Base-by-base conservation (phyloP, 2,797 vertebrate species). In the Anguilla obscura region DNA sequence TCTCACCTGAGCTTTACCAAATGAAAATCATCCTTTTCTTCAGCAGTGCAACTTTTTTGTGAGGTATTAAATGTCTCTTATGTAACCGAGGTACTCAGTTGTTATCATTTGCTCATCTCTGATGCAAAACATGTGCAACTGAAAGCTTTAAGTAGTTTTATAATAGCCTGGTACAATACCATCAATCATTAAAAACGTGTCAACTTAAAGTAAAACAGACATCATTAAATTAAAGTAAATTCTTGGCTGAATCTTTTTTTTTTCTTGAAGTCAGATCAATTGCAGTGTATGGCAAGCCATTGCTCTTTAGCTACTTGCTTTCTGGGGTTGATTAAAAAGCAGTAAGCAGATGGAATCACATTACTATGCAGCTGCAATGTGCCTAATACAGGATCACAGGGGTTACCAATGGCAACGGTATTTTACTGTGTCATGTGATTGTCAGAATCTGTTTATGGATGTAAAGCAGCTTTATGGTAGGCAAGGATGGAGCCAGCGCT, bases 401-500 rank as follows among this genome's bases (percentile, higher is more conserved):
- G 58, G 90, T 92, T 91, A 89, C 91, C 89, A 76, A 85, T 71
- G 90, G 90, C 88, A 90, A 92, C 88, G 9, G 90, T 36, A 83
- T 91, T 92, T 91, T 91, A 91, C 87, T 74, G 89, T 88, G 88
- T 93, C 90, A 91, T 92, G 91, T 91, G 91, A 93, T 92, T 90
- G 8, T 8, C 90, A 87, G 90, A 94, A 93, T 94, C 89, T 93
- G 92, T 94, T 93, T 91, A 90, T 92, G 91, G 90, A 92, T 87
- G 89, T 91, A 92, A 91, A 93, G 91, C 86, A 89, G 90, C 88
- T 91, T 91, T 93, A 54, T 88, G 52, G 63, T 16, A 80, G 76
- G 40, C 16, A 9, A 8, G 40, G 40, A 21, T 27, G 16, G 30
- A 82, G 12, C 79, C 79, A 82, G 45, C 45, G 2, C 45, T 48